A percentile compares a stretch with the other conserved stretches of the same genome.
phyloP scores from a whole-genome alignment of 2,888 invertebrate genomes.

The Hemaris fuciformis region DNA sequence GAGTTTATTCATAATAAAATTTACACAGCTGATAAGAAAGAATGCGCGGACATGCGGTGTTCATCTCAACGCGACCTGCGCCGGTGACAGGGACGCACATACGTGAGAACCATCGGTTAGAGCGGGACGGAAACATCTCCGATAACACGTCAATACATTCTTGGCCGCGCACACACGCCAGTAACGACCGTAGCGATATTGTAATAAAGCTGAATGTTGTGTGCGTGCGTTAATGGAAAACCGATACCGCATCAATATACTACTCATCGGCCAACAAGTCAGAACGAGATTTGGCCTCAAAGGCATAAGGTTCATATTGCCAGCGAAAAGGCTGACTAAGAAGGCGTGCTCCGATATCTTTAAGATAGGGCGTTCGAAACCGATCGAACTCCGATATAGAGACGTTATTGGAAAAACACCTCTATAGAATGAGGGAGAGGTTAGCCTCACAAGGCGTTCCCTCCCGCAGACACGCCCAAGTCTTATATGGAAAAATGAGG shows the following conservation, averaged over 20 bases:
- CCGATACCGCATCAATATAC: slow-evolving; percentile 81
- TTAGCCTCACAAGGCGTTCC: slow-evolving; percentile 68
- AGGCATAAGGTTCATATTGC: slow-evolving; percentile 53
- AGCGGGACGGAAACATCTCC: slow-evolving; percentile 71
- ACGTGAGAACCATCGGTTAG: slow-evolving; percentile 55
- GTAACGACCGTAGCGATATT: slow-evolving; percentile 34
- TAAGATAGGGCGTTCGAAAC: slow-evolving; percentile 78
- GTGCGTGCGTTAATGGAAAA: slow-evolving; percentile 69
- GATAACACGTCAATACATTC: slow-evolving; percentile 82
- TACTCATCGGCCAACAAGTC: slow-evolving; percentile 53
- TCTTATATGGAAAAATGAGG: slow-evolving; percentile 73
- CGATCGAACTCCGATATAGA: slow-evolving; percentile 75
- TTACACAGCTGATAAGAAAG: slow-evolving; percentile 67
- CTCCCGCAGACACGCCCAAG: slow-evolving; percentile 69
- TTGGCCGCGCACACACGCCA: slow-evolving; percentile 56
- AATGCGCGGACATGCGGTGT: slow-evolving; percentile 76
- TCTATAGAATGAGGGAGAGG: slow-evolving; percentile 66
- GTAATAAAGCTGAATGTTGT: slow-evolving; percentile 47
- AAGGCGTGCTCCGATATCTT: slow-evolving; percentile 80
- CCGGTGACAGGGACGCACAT: slow-evolving; percentile 69
- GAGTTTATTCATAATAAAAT: slow-evolving; percentile 55
- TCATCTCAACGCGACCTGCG: slow-evolving; percentile 71
- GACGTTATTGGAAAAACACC: slow-evolving; percentile 73
- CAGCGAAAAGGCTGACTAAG: slow-evolving; percentile 53
- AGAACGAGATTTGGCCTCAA: slow-evolving; percentile 42